Evolutionary conservation across 2,888 invertebrate species (phyloP).

Genomic region (Synanthedon andrenaeformis): DNA sequence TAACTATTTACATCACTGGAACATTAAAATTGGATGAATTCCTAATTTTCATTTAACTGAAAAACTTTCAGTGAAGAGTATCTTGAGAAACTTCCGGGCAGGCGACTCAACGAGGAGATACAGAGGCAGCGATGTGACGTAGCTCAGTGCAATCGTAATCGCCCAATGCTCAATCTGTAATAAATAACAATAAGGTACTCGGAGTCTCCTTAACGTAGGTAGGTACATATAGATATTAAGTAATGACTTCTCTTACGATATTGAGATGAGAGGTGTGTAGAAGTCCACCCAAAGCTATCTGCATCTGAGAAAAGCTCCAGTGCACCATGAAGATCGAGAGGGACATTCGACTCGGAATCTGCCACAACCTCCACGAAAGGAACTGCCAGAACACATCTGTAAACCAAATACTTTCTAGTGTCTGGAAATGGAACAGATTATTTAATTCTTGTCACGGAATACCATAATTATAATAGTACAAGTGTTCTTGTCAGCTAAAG

Average conservation of each 20-base stretch:
- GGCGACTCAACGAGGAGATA: constrained; percentile 1
- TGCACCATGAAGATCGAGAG: not conserved
- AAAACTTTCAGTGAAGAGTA: too few species aligned
- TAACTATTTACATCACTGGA: too few species aligned
- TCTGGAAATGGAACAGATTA: too few species aligned
- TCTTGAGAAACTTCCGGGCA: not conserved
- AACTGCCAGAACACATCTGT: not conserved
- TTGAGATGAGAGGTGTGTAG: not conserved
- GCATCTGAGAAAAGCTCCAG: not conserved
- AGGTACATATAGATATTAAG: not conserved
- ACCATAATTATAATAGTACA: too few species aligned
- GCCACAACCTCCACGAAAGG: not conserved
- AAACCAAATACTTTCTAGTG: not conserved
- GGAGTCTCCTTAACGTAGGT: not conserved
- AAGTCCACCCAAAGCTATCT: not conserved
- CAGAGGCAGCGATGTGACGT: not conserved
- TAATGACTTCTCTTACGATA: not conserved
- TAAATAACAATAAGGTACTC: too few species aligned
- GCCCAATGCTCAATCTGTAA: not conserved
- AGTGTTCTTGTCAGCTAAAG: too few species aligned
- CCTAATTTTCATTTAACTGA: too few species aligned
- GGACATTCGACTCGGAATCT: not conserved
- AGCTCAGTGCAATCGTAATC: not conserved
- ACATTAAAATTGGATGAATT: too few species aligned
- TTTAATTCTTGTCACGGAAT: too few species aligned